Conservation (phyloP, 2,797 vertebrate species). For the Balearica regulorum region DNA sequence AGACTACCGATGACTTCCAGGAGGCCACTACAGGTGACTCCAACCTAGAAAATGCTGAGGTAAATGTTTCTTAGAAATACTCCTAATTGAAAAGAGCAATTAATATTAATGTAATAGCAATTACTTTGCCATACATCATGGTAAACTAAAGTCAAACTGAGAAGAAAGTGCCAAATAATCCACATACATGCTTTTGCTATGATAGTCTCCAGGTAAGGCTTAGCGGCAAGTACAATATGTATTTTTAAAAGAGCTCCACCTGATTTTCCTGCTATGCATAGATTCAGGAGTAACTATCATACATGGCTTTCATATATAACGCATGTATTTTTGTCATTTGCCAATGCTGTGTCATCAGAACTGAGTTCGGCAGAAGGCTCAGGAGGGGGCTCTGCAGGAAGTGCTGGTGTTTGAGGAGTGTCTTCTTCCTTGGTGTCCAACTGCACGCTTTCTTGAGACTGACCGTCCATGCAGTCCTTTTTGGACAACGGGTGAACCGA, state of each 20-base stretch:
- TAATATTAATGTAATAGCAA: conserved; percentile 64
- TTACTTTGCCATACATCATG: conserved; percentile 51
- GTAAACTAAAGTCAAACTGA: conserved; percentile 58
- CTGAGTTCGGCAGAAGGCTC: conserved; percentile 59
- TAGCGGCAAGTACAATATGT: conserved; percentile 76
- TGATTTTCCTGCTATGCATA: conserved; percentile 87
- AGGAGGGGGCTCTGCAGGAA: conserved; percentile 15
- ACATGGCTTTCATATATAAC: conserved; percentile 96
- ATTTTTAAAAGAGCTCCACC: conserved; percentile 73
- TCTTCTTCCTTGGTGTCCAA: conserved; percentile 67
- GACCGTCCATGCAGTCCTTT: conserved; percentile 76
- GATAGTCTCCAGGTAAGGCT: conserved; percentile 81
- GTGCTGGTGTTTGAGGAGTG: conserved; percentile 22
- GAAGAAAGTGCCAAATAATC: conserved; percentile 74
- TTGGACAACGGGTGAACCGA: conserved; percentile 85
- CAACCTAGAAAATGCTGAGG: conserved; percentile 66
- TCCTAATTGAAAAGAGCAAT: conserved; percentile 48
- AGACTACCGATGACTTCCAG: conserved; percentile 46
- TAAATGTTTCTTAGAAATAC: conserved; percentile 63
- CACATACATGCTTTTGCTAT: conserved; percentile 69
- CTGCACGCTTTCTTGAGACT: conserved; percentile 59
- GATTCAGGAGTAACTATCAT: conserved; percentile 77
- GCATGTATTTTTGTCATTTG: conserved; percentile 72
- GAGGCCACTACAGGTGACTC: conserved; percentile 15
- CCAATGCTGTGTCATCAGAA: conserved; percentile 44